Evolutionary conservation across 53 echinoderm and acorn worm species (phyloP), one percentile per base, ranked within the genome.

Genomic region (Echinarachnius parma): DNA sequence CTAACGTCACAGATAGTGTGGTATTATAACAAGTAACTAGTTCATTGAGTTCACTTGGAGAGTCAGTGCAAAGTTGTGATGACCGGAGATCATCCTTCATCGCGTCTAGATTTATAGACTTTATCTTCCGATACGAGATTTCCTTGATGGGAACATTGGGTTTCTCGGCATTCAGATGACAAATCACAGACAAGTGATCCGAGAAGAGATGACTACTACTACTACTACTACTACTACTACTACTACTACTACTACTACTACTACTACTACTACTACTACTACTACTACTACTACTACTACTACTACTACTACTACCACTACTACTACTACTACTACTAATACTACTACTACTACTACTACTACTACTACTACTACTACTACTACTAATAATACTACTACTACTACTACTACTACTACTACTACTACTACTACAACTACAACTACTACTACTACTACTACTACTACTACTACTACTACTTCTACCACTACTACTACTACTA

Each of bases 361-460:
- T 13, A 30, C 3, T 35, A 34, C 44, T 42, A 62, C 42, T 62
- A 62, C 24, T 62, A 18, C 21, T 34, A 18, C 20, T 20, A 18
- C 3, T 61, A 31, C 32, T 35, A 61, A 3, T 9, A 61, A 4
- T 36, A 60, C 61, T 33, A 60, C 34, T 60, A 35, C 34, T 60
- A 34, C 21, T 35, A 34, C n/a, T 60, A 34, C 21, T 60, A 2
- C 42, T 9, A 39, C 42, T 39, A 39, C 42, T 39, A 39, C 42
- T 39, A 7, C 7, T 9, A 39, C 42, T 39, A 7, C 7, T 39
- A 39, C 42, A 9, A 9, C 42, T 57, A 7, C 0, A 18, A 60
- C 61, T 32, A 60, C 60, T 60, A 60, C 60, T 60, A 31, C 60
- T 32, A 33, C 60, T 32, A 32, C 32, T 9, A 59, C 32, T 2